Evolutionary conservation across 2,888 invertebrate species (phyloP), one percentile per base, ranked within the genome.

Genomic region (Hyalella azteca): DNA sequence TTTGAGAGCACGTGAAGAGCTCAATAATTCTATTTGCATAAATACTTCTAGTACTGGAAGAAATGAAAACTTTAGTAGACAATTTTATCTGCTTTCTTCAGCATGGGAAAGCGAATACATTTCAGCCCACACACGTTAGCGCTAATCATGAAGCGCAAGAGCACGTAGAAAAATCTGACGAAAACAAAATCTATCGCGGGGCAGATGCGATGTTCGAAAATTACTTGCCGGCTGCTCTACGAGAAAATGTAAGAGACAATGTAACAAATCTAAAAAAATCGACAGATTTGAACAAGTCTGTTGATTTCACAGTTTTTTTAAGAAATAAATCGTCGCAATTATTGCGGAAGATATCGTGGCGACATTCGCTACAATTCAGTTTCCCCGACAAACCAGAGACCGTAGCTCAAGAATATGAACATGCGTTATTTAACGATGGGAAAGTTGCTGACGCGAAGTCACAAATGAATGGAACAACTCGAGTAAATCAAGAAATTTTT

Each of bases 31-130:
- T n/a, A n/a, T n/a, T n/a, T n/a, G n/a, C n/a, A n/a, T n/a, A n/a
- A n/a, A n/a, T n/a, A n/a, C n/a, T n/a, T n/a, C n/a, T n/a, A n/a
- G n/a, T n/a, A n/a, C n/a, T n/a, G n/a, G 45, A 45, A 9, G 45
- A 32, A 66, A 66, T 66, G 66, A 66, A 66, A 15, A 66, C 66
- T 15, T 22, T 36, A 4, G 66, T 66, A 15, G 66, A 66, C n/a
- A 66, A 66, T 19, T 36, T 66, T 13, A 29, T 36, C 7, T 36
- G 36, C 29, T 66, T 66, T 29, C 36, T 66, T 36, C 36, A 66
- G 19, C 66, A 39, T 66, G 66, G 36, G 15, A 66, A 66, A 29
- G 29, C 22, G 5, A 66, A 36, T 36, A 19, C 19, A 5, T 29
- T 66, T n/a, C 66, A 66, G 11, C 11, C 11, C 11, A 15, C 45